Percentiles rank a stretch among this genome's conserved stretches.
Conservation (phyloP, 1,140 invertebrate species). For the Brachionus manjavacas region DNA sequence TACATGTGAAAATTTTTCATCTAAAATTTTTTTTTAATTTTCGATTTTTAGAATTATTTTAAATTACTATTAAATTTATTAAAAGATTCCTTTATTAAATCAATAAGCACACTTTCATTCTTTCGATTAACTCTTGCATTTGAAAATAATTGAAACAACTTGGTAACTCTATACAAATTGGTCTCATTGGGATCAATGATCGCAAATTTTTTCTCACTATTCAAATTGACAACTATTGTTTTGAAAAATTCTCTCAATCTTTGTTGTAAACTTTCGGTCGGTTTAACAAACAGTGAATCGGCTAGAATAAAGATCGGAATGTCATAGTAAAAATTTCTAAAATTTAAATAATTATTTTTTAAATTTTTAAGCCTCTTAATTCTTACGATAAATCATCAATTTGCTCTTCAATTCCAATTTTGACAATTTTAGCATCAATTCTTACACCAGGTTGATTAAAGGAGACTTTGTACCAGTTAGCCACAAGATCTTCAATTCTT, state of each 20-base stretch:
- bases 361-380: not conserved
- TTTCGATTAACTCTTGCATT: constrained; percentile 10
- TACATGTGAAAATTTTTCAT: constrained; percentile 4
- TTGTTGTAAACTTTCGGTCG: not conserved
- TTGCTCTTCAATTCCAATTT: constrained; percentile 13
- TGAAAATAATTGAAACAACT: not conserved
- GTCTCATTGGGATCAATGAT: not conserved
- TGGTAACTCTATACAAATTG: not conserved
- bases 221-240: not conserved
- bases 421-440: not conserved
- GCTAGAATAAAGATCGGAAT: not conserved
- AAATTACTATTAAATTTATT: not conserved
- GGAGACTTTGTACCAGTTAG: not conserved
- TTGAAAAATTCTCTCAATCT: not conserved
- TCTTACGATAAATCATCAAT: constrained; percentile 10
- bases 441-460: not conserved
- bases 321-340: not conserved
- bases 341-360: not conserved
- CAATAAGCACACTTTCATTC: not conserved
- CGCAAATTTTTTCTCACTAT: not conserved
- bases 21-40: not conserved
- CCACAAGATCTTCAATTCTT: not conserved
- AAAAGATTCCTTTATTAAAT: constrained; percentile 17
- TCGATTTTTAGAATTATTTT: not conserved
- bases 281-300: not conserved